These are phyloP conservation scores for Pammene fasciana DNA, from an alignment of 2,888 invertebrate genomes.

Conservation along the genomic window DNA sequence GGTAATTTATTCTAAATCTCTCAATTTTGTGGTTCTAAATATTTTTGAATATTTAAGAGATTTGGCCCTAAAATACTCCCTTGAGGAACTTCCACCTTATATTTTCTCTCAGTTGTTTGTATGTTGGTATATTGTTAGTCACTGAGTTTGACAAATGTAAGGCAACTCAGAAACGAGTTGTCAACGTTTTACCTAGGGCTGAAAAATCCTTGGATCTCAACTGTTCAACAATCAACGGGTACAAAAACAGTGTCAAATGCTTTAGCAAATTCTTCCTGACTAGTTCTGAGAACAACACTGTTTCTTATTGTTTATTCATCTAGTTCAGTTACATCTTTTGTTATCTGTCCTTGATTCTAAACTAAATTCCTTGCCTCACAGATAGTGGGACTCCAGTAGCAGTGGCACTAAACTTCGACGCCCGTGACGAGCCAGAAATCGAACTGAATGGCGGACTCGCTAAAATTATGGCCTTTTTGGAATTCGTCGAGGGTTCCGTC, in stretches of 20 bases:
- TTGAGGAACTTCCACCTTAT: background rate
- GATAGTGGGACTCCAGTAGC: slow-evolving; percentile 81
- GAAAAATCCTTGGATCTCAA: background rate
- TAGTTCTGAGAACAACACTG: background rate
- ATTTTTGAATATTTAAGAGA: background rate
- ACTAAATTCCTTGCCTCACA: slow-evolving; percentile 43
- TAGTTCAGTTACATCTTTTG: no score
- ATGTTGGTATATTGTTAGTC: background rate
- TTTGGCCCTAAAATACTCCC: background rate
- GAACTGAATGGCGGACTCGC: slow-evolving; percentile 86
- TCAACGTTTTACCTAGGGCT: background rate
- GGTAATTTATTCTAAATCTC: slow-evolving; percentile 57
- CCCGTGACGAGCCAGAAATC: slow-evolving; percentile 90
- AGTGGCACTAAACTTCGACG: slow-evolving; percentile 91
- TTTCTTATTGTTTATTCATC: background rate
- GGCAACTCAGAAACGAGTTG: background rate
- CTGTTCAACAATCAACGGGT: no score
- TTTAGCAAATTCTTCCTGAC: background rate
- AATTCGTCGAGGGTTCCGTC: slow-evolving; percentile 89
- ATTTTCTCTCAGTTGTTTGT: background rate
- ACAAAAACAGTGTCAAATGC: slow-evolving; percentile 8
- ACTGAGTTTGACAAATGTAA: background rate
- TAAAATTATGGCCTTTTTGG: slow-evolving; percentile 91
- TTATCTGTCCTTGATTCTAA: no score
- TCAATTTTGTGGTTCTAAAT: no score